Conservation (phyloP, 2,113 vertebrate species). For the Hepsetus odoe region DNA sequence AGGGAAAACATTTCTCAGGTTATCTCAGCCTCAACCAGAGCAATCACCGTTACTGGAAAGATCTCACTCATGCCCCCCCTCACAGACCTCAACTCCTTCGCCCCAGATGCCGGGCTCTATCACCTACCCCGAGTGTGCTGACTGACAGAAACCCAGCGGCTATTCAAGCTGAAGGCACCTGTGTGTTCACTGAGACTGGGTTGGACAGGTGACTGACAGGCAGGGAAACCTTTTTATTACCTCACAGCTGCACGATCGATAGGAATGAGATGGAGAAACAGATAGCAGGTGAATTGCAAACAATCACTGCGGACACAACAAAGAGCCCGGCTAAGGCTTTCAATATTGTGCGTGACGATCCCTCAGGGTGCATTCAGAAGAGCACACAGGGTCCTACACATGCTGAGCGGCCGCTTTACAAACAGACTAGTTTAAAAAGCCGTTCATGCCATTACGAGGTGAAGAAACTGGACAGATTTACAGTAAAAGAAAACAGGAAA, state of each 20-base stretch:
- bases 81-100: background rate
- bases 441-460: background rate
- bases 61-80: background rate
- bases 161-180: slow-evolving; percentile 62
- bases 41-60: too few relatives aligned
- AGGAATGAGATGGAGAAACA: background rate
- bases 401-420: background rate
- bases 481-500: background rate
- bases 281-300: slow-evolving; percentile 33
- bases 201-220: slow-evolving; percentile 74
- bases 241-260: slow-evolving; percentile 70
- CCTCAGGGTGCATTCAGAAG: background rate
- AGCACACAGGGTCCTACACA: background rate
- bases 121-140: background rate
- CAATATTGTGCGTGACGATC: background rate
- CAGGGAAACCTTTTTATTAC: slow-evolving; percentile 78
- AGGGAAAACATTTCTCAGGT: too few relatives aligned
- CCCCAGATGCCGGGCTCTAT: background rate
- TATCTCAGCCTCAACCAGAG: too few relatives aligned
- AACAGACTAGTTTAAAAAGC: background rate
- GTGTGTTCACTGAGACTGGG: slow-evolving; percentile 67
- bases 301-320: slow-evolving; percentile 7
- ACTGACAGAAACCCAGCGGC: slow-evolving; percentile 28
- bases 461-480: background rate
- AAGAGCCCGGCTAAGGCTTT: slow-evolving; percentile 11